Conservation (phyloP, 2,113 vertebrate genomes). For the Etheostoma spectabile region DNA sequence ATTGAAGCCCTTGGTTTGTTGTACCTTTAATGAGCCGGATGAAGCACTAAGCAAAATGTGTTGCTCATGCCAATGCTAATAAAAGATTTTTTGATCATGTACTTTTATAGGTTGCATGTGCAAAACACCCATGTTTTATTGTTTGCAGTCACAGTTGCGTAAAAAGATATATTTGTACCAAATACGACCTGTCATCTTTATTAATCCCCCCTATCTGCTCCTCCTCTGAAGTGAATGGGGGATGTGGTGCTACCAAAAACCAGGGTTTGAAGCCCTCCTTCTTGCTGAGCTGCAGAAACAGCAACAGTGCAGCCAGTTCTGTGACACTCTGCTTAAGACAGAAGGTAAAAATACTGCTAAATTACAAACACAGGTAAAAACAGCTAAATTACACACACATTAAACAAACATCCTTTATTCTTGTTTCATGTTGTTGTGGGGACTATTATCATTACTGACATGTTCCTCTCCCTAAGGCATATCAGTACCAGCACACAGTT, state of each 20-base stretch:
- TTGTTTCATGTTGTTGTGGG: not conserved
- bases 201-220: not conserved
- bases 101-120: not conserved
- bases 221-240: constrained; percentile 32
- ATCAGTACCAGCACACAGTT: constrained; percentile 88
- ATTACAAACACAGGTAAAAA: not conserved
- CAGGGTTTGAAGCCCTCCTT: constrained; percentile 75
- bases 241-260: constrained; percentile 79
- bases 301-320: constrained; percentile 87
- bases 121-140: not conserved
- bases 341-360: constrained; percentile 83
- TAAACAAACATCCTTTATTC: no score
- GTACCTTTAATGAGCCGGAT: not conserved
- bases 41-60: not conserved
- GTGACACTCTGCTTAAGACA: constrained; percentile 89
- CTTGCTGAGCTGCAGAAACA: constrained; percentile 87
- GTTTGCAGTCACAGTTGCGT: not conserved
- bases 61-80: not conserved
- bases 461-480: constrained; percentile 79
- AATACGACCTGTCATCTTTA: not conserved
- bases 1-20: not conserved
- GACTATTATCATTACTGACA: constrained; percentile 35
- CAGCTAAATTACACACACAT: not conserved
- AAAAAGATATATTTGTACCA: not conserved
- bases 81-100: no score